A percentile compares a stretch with the other conserved stretches of the same genome.
These are phyloP conservation scores for Monomorium pharaonis DNA, from an alignment of 1,140 invertebrate genomes.

Conservation along the genomic window DNA sequence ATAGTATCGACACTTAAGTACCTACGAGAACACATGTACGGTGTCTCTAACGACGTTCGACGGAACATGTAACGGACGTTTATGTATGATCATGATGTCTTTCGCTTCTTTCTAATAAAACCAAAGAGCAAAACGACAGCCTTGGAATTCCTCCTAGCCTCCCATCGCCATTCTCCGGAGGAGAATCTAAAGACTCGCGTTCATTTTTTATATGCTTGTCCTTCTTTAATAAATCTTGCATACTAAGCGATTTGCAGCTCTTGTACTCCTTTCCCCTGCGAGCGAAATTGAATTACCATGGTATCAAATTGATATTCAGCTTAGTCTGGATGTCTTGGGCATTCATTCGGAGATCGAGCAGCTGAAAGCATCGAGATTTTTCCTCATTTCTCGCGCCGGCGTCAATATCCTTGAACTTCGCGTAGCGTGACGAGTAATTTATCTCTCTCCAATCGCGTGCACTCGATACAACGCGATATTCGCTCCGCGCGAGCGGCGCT, in stretches of 20 bases:
- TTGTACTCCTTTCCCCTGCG: conserved; percentile 13
- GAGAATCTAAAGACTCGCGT: neutral
- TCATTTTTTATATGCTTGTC: neutral
- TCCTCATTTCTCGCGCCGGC: neutral
- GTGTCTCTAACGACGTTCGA: conserved; percentile 64
- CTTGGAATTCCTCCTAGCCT: conserved; percentile 23
- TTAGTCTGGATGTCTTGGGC: neutral
- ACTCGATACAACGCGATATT: neutral
- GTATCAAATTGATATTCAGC: conserved; percentile 1
- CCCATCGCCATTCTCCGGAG: neutral
- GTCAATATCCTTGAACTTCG: conserved; percentile 47
- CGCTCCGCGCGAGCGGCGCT: neutral
- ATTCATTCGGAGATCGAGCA: neutral
- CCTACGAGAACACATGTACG: conserved; percentile 52
- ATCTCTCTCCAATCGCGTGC: neutral
- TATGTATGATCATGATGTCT: conserved; percentile 56
- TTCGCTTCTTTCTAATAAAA: conserved; percentile 81
- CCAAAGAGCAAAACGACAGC: conserved; percentile 77
- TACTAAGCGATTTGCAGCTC: neutral
- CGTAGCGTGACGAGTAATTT: conserved; percentile 3
- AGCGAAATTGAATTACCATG: conserved; percentile 2
- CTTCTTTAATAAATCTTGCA: conserved; percentile 17
- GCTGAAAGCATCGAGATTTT: neutral
- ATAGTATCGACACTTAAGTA: conserved; percentile 66
- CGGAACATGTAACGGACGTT: conserved; percentile 46